Conservation (phyloP, 37 sponge, comb jelly and placozoan species). For the Spongilla lacustris region DNA sequence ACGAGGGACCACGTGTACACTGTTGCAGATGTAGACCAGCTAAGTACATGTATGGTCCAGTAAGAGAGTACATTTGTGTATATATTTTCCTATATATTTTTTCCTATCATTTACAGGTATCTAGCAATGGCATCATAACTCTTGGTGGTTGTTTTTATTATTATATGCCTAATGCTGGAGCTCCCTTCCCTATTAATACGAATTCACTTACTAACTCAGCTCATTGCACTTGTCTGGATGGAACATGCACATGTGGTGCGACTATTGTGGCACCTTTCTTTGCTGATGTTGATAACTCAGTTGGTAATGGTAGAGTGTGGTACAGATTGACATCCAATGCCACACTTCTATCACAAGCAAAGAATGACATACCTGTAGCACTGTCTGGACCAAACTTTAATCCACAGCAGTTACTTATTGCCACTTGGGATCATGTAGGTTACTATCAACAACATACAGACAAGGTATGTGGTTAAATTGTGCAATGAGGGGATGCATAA, state of each 20-base stretch:
- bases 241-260: neutral
- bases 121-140: neutral
- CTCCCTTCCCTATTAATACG: neutral
- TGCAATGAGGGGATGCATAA: neutral
- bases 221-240: too few relatives aligned
- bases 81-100: too few relatives aligned
- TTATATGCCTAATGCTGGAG: neutral
- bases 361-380: neutral
- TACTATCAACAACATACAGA: neutral
- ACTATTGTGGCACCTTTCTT: neutral
- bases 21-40: too few relatives aligned
- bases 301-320: neutral
- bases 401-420: neutral
- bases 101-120: neutral
- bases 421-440: neutral
- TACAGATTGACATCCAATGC: neutral
- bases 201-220: neutral
- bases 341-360: neutral
- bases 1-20: too few relatives aligned
- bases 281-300: neutral
- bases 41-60: too few relatives aligned
- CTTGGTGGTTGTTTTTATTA: neutral
- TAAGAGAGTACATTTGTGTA: too few relatives aligned
- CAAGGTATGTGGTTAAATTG: neutral
- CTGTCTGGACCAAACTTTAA: neutral